Conservation (phyloP, 2,113 vertebrate species). For the Datnioides undecimradiatus region DNA sequence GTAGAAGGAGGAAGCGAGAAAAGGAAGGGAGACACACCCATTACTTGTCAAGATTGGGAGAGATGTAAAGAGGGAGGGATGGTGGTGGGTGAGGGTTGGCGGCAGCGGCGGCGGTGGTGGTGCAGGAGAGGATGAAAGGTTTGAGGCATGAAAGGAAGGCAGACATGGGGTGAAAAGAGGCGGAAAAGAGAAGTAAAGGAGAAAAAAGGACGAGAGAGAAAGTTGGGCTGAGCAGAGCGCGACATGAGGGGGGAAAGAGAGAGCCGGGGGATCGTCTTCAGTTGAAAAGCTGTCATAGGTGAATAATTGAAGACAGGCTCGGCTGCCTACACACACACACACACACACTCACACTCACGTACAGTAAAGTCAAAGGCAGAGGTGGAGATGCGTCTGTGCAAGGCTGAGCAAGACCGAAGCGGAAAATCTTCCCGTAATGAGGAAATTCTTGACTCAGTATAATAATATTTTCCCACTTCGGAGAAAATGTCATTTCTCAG, state of each 20-base stretch:
- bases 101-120: constrained; percentile 18
- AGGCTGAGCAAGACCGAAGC: constrained; percentile 46
- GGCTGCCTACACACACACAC: constrained; percentile 49
- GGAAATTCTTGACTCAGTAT: constrained; percentile 68
- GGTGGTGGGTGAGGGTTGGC: constrained; percentile 31
- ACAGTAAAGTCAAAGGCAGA: constrained; percentile 56
- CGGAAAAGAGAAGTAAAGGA: constrained; percentile 62
- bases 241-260: constrained; percentile 27
- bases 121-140: constrained; percentile 72
- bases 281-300: constrained; percentile 77
- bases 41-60: constrained; percentile 70
- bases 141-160: constrained; percentile 74
- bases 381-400: constrained; percentile 34
- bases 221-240: constrained; percentile 68
- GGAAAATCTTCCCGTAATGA: constrained; percentile 71
- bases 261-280: constrained; percentile 44
- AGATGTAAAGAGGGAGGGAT: constrained; percentile 59
- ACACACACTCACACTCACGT: constrained; percentile 19
- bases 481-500: constrained; percentile 63
- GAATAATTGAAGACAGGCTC: constrained; percentile 78
- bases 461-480: constrained; percentile 57
- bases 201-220: constrained; percentile 51
- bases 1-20: constrained; percentile 46
- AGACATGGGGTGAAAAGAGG: constrained; percentile 68
- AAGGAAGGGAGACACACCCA: constrained; percentile 65